Conservation (phyloP, 2,113 vertebrate species). For the Mustelus asterias region DNA sequence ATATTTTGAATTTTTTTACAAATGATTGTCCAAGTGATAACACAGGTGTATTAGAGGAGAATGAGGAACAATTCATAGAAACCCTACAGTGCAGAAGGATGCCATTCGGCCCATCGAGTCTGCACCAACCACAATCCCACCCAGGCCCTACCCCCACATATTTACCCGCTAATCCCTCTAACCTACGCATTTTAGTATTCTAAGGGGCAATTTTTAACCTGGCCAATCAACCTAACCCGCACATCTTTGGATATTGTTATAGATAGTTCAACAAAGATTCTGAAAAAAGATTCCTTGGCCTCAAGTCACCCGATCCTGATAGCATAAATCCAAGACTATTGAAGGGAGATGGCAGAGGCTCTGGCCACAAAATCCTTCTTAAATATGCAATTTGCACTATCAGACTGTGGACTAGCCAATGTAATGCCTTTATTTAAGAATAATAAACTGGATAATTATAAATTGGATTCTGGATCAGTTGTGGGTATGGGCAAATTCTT, state of each 20-base stretch:
- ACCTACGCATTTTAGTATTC: too few species aligned
- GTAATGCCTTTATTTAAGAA: neutral
- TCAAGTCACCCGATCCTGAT: neutral
- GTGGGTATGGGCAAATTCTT: neutral
- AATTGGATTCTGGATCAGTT: neutral
- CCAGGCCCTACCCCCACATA: too few species aligned
- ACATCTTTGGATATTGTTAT: too few species aligned
- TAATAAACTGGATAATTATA: neutral
- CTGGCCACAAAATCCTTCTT: neutral
- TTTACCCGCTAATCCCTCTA: too few species aligned
- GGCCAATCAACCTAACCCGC: too few species aligned
- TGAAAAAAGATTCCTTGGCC: neutral
- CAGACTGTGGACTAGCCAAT: neutral
- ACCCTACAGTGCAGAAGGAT: too few species aligned
- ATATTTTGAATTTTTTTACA: neutral
- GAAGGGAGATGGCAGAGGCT: neutral
- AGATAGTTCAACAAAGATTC: neutral
- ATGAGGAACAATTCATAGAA: neutral
- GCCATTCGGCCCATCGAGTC: too few species aligned
- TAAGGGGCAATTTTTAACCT: too few species aligned
- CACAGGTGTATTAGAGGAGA: neutral
- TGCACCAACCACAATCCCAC: too few species aligned
- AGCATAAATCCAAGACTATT: neutral
- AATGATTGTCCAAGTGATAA: neutral
- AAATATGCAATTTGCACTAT: neutral